Percentiles rank a stretch among this genome's conserved stretches.
These are phyloP conservation scores for Zaprionus tsacasi DNA, from an alignment of 1,140 invertebrate genomes.

Conservation along the genomic window DNA sequence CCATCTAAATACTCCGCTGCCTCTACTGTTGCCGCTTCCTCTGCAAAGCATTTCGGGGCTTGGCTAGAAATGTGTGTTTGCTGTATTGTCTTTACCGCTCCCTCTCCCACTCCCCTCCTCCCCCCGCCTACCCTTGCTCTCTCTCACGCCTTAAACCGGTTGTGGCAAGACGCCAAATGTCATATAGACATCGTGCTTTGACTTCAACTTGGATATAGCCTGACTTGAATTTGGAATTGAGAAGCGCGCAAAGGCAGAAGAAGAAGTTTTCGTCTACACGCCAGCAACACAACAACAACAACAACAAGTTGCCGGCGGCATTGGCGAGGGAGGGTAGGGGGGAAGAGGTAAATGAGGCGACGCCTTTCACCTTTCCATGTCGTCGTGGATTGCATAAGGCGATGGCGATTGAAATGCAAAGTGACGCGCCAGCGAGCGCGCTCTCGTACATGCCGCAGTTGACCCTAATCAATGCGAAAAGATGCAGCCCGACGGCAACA, in stretches of 20 bases:
- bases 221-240: conserved; percentile 55
- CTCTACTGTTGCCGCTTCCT: neutral
- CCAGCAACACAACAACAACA: conserved; percentile 34
- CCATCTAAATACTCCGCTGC: neutral
- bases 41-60: conserved; percentile 4
- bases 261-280: conserved; percentile 53
- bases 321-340: neutral
- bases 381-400: conserved; percentile 48
- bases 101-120: neutral
- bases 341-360: conserved; percentile 1
- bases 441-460: conserved; percentile 15
- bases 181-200: conserved; percentile 31
- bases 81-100: conserved; percentile 22
- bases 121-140: neutral
- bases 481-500: conserved; percentile 45
- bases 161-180: conserved; percentile 43
- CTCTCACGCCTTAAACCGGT: conserved; percentile 31
- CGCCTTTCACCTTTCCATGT: conserved; percentile 55
- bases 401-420: conserved; percentile 50
- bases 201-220: conserved; percentile 7
- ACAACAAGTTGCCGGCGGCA: conserved; percentile 1
- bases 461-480: conserved; percentile 59
- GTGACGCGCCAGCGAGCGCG: conserved; percentile 16
- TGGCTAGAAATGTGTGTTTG: conserved; percentile 30
- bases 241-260: conserved; percentile 30